Evolutionary conservation across 2,888 invertebrate genomes (phyloP), one percentile per base, ranked within the genome.

Genomic region (Athrips mouffetella): DNA sequence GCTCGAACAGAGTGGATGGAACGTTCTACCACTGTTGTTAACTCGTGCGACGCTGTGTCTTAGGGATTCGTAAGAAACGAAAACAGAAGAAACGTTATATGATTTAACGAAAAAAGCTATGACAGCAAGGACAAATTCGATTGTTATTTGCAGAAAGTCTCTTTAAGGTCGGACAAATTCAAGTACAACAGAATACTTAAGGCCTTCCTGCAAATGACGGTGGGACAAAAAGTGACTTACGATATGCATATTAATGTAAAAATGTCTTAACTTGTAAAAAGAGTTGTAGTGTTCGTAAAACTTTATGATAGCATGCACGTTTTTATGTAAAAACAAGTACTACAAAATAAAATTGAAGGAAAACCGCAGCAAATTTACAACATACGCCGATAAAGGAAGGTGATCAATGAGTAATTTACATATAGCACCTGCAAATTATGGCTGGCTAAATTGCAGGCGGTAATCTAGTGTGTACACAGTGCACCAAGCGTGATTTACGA

Each of bases 401-500:
- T 37, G 20, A 18, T 37, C 37, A 37, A 37, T 42, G 11, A 18
- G 25, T 29, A 42, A 29, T 29, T 29, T 29, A 42, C 42, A 42
- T 18, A 42, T 31, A 8, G 20, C 44, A 44, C 44, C 31, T 31
- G 31, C 29, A 31, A 30, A 31, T 31, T 42, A 42, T 11, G 21
- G 21, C 18, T 13, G 44, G 18, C 13, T 42, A 23, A 42, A 42
- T 27, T 29, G 27, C 39, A 21, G 13, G 13, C 11, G 6, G 42
- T 23, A 27, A 42, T 42, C 29, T 29, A 42, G 42, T 42, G 29
- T 35, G 35, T 29, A 42, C 42, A 42, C 42, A 42, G 11, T 42
- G 42, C 40, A 25, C 25, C 45, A 21, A 13, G 21, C 23, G 45
- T 45, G 35, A 45, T 45, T 35, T 29, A 42, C 23, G 42, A 48